These are phyloP conservation scores for Marronus borbonicus DNA, from an alignment of 2,888 invertebrate species.

Conservation along the genomic window DNA sequence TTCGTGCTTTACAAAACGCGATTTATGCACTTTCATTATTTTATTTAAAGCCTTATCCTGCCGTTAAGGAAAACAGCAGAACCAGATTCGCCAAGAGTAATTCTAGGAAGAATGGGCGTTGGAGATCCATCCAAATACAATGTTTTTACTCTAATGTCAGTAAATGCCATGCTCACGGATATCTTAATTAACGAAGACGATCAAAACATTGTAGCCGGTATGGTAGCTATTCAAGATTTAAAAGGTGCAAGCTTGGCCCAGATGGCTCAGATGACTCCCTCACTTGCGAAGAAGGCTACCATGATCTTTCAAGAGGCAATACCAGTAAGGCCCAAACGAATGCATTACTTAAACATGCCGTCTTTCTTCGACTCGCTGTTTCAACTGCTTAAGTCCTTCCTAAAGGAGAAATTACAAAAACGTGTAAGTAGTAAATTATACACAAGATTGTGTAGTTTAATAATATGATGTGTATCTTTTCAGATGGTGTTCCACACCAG, in stretches of 20 bases:
- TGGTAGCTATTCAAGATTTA: slow-evolving; percentile 75
- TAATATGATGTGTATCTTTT: slow-evolving; percentile 42
- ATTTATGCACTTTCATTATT: neutral
- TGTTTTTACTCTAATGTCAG: slow-evolving; percentile 67
- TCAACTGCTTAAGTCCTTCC: slow-evolving; percentile 75
- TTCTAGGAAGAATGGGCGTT: slow-evolving; percentile 63
- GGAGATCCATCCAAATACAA: slow-evolving; percentile 59
- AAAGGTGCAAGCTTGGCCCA: slow-evolving; percentile 73
- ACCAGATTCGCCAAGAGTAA: slow-evolving; percentile 63
- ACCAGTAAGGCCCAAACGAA: slow-evolving; percentile 75
- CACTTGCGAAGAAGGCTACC: slow-evolving; percentile 73
- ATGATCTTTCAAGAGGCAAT: slow-evolving; percentile 73
- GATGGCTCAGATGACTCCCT: slow-evolving; percentile 71
- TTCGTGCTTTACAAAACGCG: too few relatives aligned
- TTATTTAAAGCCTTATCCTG: slow-evolving; percentile 53
- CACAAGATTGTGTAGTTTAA: neutral
- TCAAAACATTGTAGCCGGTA: slow-evolving; percentile 72
- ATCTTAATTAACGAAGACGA: slow-evolving; percentile 77
- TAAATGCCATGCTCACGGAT: slow-evolving; percentile 74
- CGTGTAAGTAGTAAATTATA: slow-evolving; percentile 68
- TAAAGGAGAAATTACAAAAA: slow-evolving; percentile 76
- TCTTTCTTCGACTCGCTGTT: slow-evolving; percentile 75
- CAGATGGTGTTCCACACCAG: slow-evolving; percentile 72
- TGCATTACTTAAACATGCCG: slow-evolving; percentile 76
- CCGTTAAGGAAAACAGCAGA: slow-evolving; percentile 59